A percentile compares a stretch with the other conserved stretches of the same genome.
These are phyloP conservation scores for Andricus grossulariae DNA, from an alignment of 1,140 invertebrate species.

Conservation along the genomic window DNA sequence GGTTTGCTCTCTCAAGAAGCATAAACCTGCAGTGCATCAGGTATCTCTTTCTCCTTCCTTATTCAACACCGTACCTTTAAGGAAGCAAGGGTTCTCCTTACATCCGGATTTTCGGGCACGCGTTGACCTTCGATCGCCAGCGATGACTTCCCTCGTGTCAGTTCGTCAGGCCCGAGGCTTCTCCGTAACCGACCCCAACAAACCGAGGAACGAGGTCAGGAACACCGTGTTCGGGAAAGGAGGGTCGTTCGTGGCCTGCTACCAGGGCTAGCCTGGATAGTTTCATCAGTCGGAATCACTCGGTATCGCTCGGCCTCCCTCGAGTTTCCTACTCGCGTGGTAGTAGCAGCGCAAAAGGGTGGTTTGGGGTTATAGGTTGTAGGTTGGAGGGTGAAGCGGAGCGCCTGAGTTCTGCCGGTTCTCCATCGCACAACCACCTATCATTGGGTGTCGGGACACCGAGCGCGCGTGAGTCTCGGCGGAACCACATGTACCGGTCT, in stretches of 20 bases:
- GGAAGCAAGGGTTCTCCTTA: too few species aligned
- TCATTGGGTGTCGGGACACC: constrained; percentile 70
- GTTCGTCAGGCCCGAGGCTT: constrained; percentile 50
- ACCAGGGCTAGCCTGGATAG: constrained; percentile 45
- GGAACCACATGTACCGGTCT: constrained; percentile 45
- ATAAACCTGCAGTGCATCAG: too few species aligned
- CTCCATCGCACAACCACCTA: constrained; percentile 54
- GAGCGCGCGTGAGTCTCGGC: constrained; percentile 60
- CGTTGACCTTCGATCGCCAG: constrained; percentile 14
- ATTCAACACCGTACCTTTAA: too few species aligned
- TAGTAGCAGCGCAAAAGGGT: background rate
- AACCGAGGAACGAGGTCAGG: constrained; percentile 71
- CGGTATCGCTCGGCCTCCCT: constrained; percentile 54
- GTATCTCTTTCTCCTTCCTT: too few species aligned
- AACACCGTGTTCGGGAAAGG: constrained; percentile 61
- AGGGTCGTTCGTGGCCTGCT: constrained; percentile 41
- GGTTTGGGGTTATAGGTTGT: constrained; percentile 32
- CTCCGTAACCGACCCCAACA: constrained; percentile 70
- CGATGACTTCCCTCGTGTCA: constrained; percentile 44
- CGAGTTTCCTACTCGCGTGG: constrained; percentile 35
- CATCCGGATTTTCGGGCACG: constrained; percentile 31
- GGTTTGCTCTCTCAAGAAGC: too few species aligned
- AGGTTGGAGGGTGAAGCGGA: constrained; percentile 43
- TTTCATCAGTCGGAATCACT: constrained; percentile 52
- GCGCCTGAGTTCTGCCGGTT: constrained; percentile 47